A percentile compares a stretch with the other conserved stretches of the same genome.
Conservation (phyloP, 2,888 invertebrate species). For the Hedychridium roseum region DNA sequence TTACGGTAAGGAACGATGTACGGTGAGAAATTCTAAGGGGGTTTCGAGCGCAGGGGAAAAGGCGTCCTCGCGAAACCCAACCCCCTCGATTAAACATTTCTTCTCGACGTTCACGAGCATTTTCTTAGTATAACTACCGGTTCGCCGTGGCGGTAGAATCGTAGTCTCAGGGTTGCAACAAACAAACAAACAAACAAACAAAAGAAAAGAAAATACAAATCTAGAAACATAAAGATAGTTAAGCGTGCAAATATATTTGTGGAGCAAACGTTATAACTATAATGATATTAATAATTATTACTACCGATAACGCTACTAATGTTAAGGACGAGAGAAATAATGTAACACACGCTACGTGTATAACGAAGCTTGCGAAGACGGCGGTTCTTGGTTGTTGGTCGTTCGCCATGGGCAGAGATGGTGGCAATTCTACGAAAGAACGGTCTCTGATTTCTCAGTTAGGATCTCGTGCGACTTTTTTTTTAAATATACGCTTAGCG, state of each 20-base stretch:
- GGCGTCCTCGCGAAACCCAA: too few species aligned
- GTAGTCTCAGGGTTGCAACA: slow-evolving; percentile 56
- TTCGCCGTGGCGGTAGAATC: slow-evolving; percentile 55
- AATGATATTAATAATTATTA: slow-evolving; percentile 23
- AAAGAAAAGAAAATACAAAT: slow-evolving; percentile 39
- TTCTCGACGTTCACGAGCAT: slow-evolving; percentile 12
- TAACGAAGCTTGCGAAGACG: slow-evolving; percentile 11
- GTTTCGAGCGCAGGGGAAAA: too few species aligned
- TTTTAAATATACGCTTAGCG: too few species aligned
- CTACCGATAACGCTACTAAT: slow-evolving; percentile 26
- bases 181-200: slow-evolving; percentile 35
- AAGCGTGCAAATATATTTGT: slow-evolving; percentile 40
- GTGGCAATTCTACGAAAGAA: too few species aligned
- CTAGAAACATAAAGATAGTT: slow-evolving; percentile 42
- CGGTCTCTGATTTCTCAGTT: too few species aligned
- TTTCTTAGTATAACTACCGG: slow-evolving; percentile 26
- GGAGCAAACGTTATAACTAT: slow-evolving; percentile 35
- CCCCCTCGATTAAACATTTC: too few species aligned
- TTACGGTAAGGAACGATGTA: too few species aligned
- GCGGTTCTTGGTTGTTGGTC: too few species aligned
- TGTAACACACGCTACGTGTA: slow-evolving; percentile 14
- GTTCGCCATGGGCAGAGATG: too few species aligned
- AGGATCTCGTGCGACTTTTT: too few species aligned
- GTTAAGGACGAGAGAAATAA: slow-evolving; percentile 15
- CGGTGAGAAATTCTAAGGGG: too few species aligned